Conservation (phyloP, 2,797 vertebrate genomes). For the Thripadectes ignobilis region DNA sequence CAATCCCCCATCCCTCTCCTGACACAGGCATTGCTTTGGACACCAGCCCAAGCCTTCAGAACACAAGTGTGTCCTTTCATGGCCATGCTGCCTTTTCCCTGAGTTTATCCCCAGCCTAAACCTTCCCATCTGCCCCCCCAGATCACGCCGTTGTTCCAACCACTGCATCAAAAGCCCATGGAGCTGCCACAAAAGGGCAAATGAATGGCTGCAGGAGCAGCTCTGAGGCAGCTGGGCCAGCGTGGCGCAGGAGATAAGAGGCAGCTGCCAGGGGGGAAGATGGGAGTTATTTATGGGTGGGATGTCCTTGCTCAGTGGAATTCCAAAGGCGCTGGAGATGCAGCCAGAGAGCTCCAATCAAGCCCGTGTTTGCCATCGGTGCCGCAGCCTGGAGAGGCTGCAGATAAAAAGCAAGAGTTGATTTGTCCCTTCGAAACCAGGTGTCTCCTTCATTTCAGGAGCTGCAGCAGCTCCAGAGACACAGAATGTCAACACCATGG, state of each 20-base stretch:
- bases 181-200: slow-evolving; percentile 30
- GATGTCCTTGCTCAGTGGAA: not conserved
- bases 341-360: not conserved
- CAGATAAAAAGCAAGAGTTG: not conserved
- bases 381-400: not conserved
- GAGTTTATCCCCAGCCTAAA: not conserved
- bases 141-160: not conserved
- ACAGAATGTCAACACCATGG: not conserved
- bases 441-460: not conserved
- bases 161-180: slow-evolving; percentile 33
- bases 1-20: not conserved
- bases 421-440: not conserved
- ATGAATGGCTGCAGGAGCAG: slow-evolving; percentile 12
- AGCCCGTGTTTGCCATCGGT: fast-evolving
- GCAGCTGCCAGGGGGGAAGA: slow-evolving; percentile 20
- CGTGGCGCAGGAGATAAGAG: slow-evolving; percentile 50
- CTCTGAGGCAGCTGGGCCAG: not conserved
- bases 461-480: not conserved
- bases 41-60: not conserved
- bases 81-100: not conserved
- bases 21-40: not conserved
- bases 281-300: not conserved
- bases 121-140: not conserved
- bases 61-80: not conserved
- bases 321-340: not conserved